Evolutionary conservation across 2,113 vertebrate species (phyloP), one percentile per base, ranked within the genome.

Genomic region (Lepus europaeus): DNA sequence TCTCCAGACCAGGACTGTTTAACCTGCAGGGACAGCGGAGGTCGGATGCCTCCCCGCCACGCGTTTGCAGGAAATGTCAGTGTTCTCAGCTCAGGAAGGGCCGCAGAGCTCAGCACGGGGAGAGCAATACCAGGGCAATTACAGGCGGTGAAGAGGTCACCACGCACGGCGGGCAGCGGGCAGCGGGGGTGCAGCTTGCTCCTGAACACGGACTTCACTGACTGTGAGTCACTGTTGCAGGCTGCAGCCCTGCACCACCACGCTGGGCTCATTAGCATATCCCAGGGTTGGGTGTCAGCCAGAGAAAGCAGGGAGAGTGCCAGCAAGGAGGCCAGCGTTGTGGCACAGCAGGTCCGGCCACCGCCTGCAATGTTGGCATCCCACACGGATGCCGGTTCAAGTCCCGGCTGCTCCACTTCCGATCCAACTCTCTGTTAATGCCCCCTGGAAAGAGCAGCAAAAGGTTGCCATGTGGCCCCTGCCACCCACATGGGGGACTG

Each of bases 91-190:
- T 86, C 49, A 27, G 39, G 22, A 2, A 68, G 25, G 69, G 64
- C 14, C 49, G 31, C 13, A 13, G 51, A 77, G 77, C 76, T 69
- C 56, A 89, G 69, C 69, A 27, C 59, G 79, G 36, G 22, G 45
- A 88, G 22, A 89, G 68, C 84, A 79, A 56, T 6, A 79, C 63
- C 31, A 69, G 1, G 14, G 72, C 70, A 72, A 89, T 36, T 36
- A 56, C 19, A 36, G 63, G 69, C 69, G 36, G 31, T 68, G 39
- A 78, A 29, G 53, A 82, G 31, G 72, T 68, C 68, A 78, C 78
- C 78, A 56, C 45, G 25, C 63, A 51, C 3, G 72, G 90, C 63
- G 87, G 87, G 95, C 68, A 69, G 90, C 63, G 87, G 87, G 95
- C 68, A 69, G 66, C 56, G 61, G n/a, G 6, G 69, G 86, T 94